These are phyloP conservation scores for Ephydatia muelleri DNA, from an alignment of 37 sponge, comb jelly and placozoan genomes.

Conservation along the genomic window DNA sequence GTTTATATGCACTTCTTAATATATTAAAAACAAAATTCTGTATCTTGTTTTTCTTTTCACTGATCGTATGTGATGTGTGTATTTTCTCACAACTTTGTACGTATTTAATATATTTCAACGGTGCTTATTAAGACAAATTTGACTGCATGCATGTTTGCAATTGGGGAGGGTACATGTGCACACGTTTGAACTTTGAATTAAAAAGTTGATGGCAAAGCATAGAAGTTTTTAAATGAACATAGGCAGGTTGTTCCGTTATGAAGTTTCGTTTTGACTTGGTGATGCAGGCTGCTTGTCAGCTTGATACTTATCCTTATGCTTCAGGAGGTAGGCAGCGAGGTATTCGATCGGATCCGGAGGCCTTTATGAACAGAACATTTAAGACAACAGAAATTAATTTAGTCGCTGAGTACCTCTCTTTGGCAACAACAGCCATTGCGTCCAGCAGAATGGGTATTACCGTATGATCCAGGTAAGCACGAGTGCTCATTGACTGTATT, in stretches of 20 bases:
- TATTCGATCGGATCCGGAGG: slow-evolving; percentile 96
- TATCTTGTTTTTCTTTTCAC: neutral
- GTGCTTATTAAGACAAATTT: no score
- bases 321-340: slow-evolving; percentile 85
- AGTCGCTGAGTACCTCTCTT: slow-evolving; percentile 66
- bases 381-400: neutral
- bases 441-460: slow-evolving; percentile 96
- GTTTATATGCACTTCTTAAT: no score
- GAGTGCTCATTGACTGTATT: slow-evolving; percentile 84
- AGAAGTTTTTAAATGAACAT: neutral
- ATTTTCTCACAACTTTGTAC: neutral
- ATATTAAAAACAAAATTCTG: neutral
- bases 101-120: no score
- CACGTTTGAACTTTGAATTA: no score
- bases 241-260: neutral
- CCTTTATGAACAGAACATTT: slow-evolving; percentile 50
- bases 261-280: no score
- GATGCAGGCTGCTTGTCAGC: no score
- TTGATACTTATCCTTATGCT: slow-evolving; percentile 91
- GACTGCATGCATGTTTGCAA: no score
- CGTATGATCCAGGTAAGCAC: slow-evolving; percentile 94
- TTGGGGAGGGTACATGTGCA: no score
- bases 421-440: slow-evolving; percentile 88
- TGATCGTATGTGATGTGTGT: neutral
- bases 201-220: no score